These are phyloP conservation scores for Psettodes erumei DNA, from an alignment of 2,113 vertebrate species.

Conservation along the genomic window DNA sequence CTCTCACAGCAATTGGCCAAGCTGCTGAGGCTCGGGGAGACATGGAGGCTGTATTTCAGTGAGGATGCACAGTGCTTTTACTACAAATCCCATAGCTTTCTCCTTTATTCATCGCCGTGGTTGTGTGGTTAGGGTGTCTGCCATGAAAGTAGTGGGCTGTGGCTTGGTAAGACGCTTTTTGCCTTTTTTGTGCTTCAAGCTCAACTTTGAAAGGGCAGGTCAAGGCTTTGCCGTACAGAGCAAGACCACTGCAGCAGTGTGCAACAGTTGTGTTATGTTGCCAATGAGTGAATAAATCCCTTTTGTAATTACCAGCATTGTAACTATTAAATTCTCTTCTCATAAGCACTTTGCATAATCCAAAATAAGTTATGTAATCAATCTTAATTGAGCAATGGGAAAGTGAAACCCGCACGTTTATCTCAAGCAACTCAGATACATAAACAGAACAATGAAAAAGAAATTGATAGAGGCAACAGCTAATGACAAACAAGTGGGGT, in stretches of 20 bases:
- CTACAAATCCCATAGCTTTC: slow-evolving; percentile 59
- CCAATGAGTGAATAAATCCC: slow-evolving; percentile 32
- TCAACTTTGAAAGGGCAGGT: slow-evolving; percentile 32
- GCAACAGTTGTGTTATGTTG: slow-evolving; percentile 18
- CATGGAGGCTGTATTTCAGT: slow-evolving; percentile 42
- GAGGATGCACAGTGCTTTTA: slow-evolving; percentile 57
- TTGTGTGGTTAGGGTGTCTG: slow-evolving; percentile 53
- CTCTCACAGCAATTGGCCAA: slow-evolving; percentile 68
- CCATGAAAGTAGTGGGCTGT: slow-evolving; percentile 42
- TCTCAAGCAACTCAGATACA: slow-evolving; percentile 12
- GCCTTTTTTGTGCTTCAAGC: neutral
- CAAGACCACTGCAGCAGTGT: slow-evolving; percentile 18
- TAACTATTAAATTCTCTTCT: slow-evolving; percentile 36
- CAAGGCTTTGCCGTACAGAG: slow-evolving; percentile 5
- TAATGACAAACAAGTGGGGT: slow-evolving; percentile 25
- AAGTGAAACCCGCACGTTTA: slow-evolving; percentile 54
- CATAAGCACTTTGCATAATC: slow-evolving; percentile 41
- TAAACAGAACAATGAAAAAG: slow-evolving; percentile 43
- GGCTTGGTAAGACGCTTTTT: slow-evolving; percentile 22
- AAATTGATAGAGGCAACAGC: slow-evolving; percentile 9
- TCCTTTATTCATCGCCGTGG: slow-evolving; percentile 34
- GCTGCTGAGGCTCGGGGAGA: slow-evolving; percentile 63
- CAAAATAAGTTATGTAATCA: slow-evolving; percentile 48
- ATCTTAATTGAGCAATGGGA: slow-evolving; percentile 41
- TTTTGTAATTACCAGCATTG: slow-evolving; percentile 39